phyloP scores from a whole-genome alignment of 2,797 vertebrate genomes.

The Siniperca scherzeri region DNA sequence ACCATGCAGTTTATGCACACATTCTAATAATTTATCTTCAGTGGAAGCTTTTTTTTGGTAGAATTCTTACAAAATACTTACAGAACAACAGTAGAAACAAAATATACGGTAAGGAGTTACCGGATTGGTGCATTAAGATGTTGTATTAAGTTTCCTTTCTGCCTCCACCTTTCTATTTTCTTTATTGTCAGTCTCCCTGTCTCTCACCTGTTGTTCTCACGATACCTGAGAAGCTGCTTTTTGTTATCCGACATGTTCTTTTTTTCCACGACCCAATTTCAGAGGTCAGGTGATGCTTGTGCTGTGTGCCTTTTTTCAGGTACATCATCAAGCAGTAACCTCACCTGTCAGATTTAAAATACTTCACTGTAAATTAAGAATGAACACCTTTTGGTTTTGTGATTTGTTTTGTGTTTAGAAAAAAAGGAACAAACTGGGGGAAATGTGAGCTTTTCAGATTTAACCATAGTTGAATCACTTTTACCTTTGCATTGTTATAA shows the following conservation, averaged over 20 bases:
- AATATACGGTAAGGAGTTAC: not conserved
- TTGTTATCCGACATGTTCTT: slow-evolving; percentile 27
- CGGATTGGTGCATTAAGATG: slow-evolving; percentile 9
- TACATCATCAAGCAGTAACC: not conserved
- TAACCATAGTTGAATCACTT: not conserved
- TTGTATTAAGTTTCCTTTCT: slow-evolving; percentile 42
- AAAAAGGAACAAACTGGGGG: not conserved
- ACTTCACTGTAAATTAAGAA: not conserved
- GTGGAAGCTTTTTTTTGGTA: not conserved
- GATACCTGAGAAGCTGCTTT: slow-evolving; percentile 64
- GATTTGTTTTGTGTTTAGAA: not conserved
- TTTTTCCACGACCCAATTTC: slow-evolving; percentile 45
- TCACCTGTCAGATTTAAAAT: not conserved
- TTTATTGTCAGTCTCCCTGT: slow-evolving; percentile 8
- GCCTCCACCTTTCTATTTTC: slow-evolving; percentile 26
- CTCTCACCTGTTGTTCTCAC: slow-evolving; percentile 44
- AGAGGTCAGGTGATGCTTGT: slow-evolving; percentile 34
- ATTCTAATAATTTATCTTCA: not conserved
- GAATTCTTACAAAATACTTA: not conserved
- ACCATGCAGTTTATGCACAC: not conserved
- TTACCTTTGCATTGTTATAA: not conserved
- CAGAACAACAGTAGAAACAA: not conserved
- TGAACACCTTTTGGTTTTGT: not conserved
- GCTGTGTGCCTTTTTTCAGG: not conserved
- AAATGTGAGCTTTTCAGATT: not conserved